Evolutionary conservation across 2,888 invertebrate species (phyloP).

Genomic region (Patella caerulea): DNA sequence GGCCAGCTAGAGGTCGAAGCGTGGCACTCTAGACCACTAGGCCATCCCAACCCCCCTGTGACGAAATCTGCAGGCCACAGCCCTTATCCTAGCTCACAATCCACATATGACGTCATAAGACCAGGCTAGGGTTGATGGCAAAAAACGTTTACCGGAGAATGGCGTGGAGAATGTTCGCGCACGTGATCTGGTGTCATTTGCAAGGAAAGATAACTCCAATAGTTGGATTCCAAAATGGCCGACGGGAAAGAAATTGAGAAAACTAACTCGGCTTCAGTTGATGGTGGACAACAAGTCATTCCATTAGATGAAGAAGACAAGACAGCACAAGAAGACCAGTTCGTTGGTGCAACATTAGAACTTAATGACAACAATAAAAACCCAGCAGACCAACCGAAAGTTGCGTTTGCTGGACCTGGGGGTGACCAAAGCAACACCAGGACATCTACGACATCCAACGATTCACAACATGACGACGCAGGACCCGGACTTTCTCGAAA

Average conservation of each 20-base stretch:
- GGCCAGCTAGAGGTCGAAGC: too few relatives aligned
- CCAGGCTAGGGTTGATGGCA: too few relatives aligned
- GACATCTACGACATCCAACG: background rate
- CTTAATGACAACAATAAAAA: conserved; percentile 41
- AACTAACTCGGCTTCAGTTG: background rate
- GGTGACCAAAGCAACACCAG: conserved; percentile 36
- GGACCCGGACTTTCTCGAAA: conserved; percentile 28
- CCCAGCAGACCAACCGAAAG: conserved; percentile 34
- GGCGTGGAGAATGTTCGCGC: too few relatives aligned
- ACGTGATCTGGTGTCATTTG: background rate
- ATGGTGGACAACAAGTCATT: background rate
- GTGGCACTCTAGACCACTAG: too few relatives aligned
- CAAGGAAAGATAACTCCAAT: background rate
- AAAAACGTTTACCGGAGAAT: too few relatives aligned
- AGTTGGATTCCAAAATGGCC: conserved; percentile 28
- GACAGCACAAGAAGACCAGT: conserved; percentile 46
- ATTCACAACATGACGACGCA: background rate
- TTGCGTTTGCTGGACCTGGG: conserved; percentile 40
- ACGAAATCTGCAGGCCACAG: too few relatives aligned
- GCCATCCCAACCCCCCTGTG: too few relatives aligned
- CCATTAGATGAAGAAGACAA: conserved; percentile 54
- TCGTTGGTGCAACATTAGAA: conserved; percentile 58
- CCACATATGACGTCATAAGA: too few relatives aligned
- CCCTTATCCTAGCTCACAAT: too few relatives aligned
- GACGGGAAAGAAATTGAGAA: conserved; percentile 6